Percentiles rank a stretch among this genome's conserved stretches.
Evolutionary conservation across 2,888 invertebrate species (phyloP).

Genomic region (Heliconius erato): DNA sequence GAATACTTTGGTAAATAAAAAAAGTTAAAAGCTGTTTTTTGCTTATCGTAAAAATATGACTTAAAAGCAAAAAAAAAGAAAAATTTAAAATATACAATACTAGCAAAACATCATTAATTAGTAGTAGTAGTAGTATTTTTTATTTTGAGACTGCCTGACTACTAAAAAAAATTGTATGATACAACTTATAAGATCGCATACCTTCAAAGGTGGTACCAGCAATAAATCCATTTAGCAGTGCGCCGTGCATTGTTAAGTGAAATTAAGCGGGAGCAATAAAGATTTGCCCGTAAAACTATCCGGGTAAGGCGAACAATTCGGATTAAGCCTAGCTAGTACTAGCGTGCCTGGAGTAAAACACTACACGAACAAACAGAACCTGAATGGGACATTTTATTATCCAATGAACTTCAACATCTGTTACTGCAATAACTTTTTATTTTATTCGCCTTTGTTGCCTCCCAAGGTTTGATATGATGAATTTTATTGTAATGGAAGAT

Average conservation of each 20-base stretch:
- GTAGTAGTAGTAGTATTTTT: too few relatives aligned
- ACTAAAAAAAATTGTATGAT: constrained; percentile 4
- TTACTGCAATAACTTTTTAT: constrained; percentile 24
- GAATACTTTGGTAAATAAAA: not conserved
- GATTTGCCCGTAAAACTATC: constrained; percentile 83
- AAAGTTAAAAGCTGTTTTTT: too few relatives aligned
- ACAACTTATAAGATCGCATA: constrained; percentile 29
- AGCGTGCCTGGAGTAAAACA: constrained; percentile 50
- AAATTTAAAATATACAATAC: too few relatives aligned
- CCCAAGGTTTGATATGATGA: not conserved
- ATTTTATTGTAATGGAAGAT: constrained; percentile 1
- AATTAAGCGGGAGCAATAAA: constrained; percentile 83
- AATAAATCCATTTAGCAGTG: constrained; percentile 76
- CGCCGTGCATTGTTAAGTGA: constrained; percentile 76
- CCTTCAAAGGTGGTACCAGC: constrained; percentile 51
- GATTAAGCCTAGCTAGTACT: constrained; percentile 66
- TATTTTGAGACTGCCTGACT: too few relatives aligned
- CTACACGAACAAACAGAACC: constrained; percentile 49
- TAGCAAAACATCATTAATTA: too few relatives aligned
- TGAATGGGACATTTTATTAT: constrained; percentile 50
- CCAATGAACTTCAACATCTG: constrained; percentile 38
- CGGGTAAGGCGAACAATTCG: constrained; percentile 77
- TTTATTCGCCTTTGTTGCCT: constrained; percentile 19
- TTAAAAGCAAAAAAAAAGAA: too few relatives aligned
- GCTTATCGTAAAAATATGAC: too few relatives aligned